Percentiles rank a stretch among this genome's conserved stretches.
These are phyloP conservation scores for Epinephelus coioides DNA, from an alignment of 2,797 vertebrate genomes.

Conservation along the genomic window DNA sequence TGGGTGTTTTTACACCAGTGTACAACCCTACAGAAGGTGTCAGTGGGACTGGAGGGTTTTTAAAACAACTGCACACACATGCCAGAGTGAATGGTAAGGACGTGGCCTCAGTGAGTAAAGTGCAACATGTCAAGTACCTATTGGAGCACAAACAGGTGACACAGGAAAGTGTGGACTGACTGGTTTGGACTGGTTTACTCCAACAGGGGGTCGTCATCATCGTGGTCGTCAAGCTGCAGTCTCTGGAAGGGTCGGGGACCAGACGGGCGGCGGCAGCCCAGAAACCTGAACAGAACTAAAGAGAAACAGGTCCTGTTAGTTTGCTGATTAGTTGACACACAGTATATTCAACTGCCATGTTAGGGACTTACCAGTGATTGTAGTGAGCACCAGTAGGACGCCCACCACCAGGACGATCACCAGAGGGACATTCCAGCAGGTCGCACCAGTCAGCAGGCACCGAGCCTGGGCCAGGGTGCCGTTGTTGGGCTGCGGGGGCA, in stretches of 20 bases:
- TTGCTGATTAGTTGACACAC: neutral
- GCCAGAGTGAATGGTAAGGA: neutral
- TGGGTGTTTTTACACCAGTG: constrained; percentile 19
- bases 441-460: constrained; percentile 88
- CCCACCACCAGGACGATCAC: constrained; percentile 83
- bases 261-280: constrained; percentile 69
- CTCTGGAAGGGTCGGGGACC: constrained; percentile 83
- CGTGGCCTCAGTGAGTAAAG: constrained; percentile 26
- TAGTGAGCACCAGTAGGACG: constrained; percentile 85
- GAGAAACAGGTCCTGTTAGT: neutral
- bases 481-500: constrained; percentile 90
- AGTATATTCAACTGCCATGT: neutral
- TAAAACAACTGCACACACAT: constrained; percentile 1
- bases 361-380: constrained; percentile 75
- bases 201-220: constrained; percentile 88
- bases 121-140: constrained; percentile 41
- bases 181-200: constrained; percentile 68
- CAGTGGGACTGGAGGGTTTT: constrained; percentile 11
- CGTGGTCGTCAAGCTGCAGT: constrained; percentile 87
- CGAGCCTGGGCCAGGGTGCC: constrained; percentile 87
- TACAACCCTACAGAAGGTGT: neutral
- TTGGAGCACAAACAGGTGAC: neutral
- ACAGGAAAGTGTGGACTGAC: neutral
- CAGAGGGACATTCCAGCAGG: constrained; percentile 84
- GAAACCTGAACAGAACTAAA: constrained; percentile 81